Conservation (phyloP, 2,797 vertebrate species). For the Rhodeus uyekii region DNA sequence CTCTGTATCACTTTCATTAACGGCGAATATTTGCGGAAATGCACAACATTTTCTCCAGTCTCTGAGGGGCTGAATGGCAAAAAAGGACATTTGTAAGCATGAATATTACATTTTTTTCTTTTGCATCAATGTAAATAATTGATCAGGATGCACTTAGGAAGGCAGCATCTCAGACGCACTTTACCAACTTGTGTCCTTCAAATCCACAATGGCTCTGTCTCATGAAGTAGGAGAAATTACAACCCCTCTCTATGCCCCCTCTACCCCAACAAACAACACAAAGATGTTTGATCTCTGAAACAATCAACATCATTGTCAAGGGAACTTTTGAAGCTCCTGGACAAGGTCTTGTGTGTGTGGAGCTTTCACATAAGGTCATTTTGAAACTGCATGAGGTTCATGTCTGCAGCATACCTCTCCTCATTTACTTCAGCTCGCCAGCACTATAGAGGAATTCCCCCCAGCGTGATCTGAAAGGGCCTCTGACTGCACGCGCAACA, state of each 20-base stretch:
- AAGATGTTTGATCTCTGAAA: constrained; percentile 52
- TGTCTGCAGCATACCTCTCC: constrained; percentile 48
- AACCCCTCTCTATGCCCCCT: constrained; percentile 8
- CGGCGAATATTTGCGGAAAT: constrained; percentile 52
- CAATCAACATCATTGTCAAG: constrained; percentile 52
- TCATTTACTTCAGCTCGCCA: constrained; percentile 42
- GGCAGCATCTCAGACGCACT: constrained; percentile 60
- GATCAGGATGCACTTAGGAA: constrained; percentile 73
- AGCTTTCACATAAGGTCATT: constrained; percentile 43
- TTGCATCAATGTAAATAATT: constrained; percentile 72
- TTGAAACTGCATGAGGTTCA: constrained; percentile 51
- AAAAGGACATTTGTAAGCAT: constrained; percentile 72
- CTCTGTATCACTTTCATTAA: constrained; percentile 30
- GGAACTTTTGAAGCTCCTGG: constrained; percentile 50
- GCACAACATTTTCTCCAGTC: constrained; percentile 52
- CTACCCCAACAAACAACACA: constrained; percentile 53
- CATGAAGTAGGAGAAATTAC: constrained; percentile 49
- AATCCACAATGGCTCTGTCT: constrained; percentile 51
- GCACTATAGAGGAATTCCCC: constrained; percentile 74
- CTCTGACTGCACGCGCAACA: constrained; percentile 77
- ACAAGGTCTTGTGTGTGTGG: constrained; percentile 7
- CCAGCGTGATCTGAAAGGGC: constrained; percentile 62
- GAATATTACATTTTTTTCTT: constrained; percentile 70
- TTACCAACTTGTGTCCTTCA: constrained; percentile 54
- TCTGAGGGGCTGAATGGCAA: constrained; percentile 57